Base-by-base conservation (phyloP, 2,888 invertebrate species). In the Acleris sparsana region DNA sequence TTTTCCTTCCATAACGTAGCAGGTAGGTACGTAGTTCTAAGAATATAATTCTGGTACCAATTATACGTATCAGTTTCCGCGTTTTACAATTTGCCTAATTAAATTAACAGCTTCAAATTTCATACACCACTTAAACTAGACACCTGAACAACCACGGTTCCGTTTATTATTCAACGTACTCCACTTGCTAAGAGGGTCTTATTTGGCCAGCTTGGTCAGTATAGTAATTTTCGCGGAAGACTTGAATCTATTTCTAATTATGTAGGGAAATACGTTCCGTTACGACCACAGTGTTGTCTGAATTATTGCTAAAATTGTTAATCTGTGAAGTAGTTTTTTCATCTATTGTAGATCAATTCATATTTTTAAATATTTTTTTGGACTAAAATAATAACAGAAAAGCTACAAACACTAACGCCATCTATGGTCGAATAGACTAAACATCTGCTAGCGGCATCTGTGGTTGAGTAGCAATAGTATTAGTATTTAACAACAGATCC, bases 381-480 rank as follows among this genome's bases (percentile, higher is more conserved):
- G 2, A 33, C 33, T 33, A 33, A 33, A 33, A 33, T 33, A 33
- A 9, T 33, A 33, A 33, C 7, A 33, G 33, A 2, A 39, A 3
- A 13, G 39, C 2, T 39, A 13, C 33, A 33, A 33, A 11, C 39
- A 4, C 13, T 39, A 13, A 0, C 39, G 39, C 11, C 39, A 39
- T 39, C 39, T 39, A 4, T 39, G 39, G 39, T 3, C 1, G 13
- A 39, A 39, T 39, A 13, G 39, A 13, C 11, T 39, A 39, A 39
- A 39, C 39, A 13, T 39, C 11, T 39, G 13, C 39, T 43, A n/a
- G 43, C 43, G 53, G 18, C 39, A 39, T 53, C 53, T 53, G 18
- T 53, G 39, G 39, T 18, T 53, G 16, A n/a, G 18, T 64, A 49
- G 64, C 9, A 18, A 16, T 64, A 49, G 64, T 44, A 4, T n/a